Evolutionary conservation across 2,113 vertebrate species (phyloP).

Genomic region (Psilopogon haemacephalus): DNA sequence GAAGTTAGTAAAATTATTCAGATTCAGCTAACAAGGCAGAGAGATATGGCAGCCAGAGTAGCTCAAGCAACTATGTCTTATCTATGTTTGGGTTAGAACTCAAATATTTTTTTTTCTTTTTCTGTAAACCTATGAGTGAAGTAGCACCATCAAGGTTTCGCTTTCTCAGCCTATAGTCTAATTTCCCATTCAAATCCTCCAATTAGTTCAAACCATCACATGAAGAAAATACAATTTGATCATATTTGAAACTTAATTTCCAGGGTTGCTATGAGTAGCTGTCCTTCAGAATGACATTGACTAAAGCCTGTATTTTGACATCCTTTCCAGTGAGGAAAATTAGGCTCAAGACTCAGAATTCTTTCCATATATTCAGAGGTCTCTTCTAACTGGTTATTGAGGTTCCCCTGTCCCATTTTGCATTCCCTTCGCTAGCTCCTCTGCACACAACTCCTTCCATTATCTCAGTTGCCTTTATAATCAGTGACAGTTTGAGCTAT

Average conservation of each 20-base stretch:
- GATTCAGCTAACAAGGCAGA: no score
- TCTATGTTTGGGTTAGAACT: no score
- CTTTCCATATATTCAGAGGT: background rate
- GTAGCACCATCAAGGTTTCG: no score
- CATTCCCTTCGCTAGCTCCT: background rate
- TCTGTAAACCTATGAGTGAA: no score
- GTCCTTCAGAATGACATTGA: slow-evolving; percentile 34
- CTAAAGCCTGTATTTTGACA: background rate
- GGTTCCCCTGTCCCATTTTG: background rate
- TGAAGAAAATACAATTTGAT: background rate
- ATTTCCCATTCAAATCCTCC: no score
- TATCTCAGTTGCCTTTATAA: background rate
- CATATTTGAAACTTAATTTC: slow-evolving; percentile 10
- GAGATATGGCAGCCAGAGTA: no score
- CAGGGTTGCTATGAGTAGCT: background rate
- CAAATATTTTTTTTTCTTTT: no score
- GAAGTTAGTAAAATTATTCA: no score
- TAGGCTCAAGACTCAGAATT: background rate
- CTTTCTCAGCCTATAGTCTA: no score
- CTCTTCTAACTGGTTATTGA: background rate
- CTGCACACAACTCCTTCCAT: rapidly evolving
- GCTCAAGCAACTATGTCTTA: no score
- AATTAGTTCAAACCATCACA: no score
- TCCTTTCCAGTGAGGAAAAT: background rate
- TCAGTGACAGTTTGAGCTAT: background rate